Percentiles rank a stretch among this genome's conserved stretches.
These are phyloP conservation scores for Zosterops borbonicus DNA, from an alignment of 2,113 vertebrate species.

Conservation along the genomic window DNA sequence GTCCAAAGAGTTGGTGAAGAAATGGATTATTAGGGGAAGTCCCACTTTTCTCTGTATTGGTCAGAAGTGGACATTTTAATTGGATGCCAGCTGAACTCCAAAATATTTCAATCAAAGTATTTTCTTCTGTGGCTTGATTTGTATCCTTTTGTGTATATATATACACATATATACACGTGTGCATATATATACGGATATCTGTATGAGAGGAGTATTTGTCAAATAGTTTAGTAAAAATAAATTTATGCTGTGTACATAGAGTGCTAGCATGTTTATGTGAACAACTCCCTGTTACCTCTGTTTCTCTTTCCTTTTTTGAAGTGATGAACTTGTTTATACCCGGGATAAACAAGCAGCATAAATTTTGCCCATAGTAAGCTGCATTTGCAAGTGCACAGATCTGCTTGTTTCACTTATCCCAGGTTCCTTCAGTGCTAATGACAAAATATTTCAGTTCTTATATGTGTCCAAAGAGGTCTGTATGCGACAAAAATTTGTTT, in stretches of 20 bases:
- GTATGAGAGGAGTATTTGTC: neutral
- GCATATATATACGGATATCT: too few species aligned
- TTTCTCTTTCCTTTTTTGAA: neutral
- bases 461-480: neutral
- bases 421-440: neutral
- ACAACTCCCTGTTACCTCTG: neutral
- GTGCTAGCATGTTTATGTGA: neutral
- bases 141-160: neutral
- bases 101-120: neutral
- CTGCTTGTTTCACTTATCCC: neutral
- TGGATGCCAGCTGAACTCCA: neutral
- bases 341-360: neutral
- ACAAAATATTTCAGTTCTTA: neutral
- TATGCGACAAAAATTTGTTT: neutral
- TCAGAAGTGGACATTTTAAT: neutral
- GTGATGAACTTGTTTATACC: neutral
- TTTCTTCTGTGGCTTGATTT: neutral
- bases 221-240: neutral
- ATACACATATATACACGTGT: accelerated
- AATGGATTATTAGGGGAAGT: neutral
- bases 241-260: neutral
- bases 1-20: neutral
- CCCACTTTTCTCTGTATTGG: neutral
- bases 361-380: neutral
- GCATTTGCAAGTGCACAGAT: neutral